Percentiles rank a stretch among this genome's conserved stretches.
Conservation (phyloP, 2,113 vertebrate genomes). For the Hemicordylus capensis region DNA sequence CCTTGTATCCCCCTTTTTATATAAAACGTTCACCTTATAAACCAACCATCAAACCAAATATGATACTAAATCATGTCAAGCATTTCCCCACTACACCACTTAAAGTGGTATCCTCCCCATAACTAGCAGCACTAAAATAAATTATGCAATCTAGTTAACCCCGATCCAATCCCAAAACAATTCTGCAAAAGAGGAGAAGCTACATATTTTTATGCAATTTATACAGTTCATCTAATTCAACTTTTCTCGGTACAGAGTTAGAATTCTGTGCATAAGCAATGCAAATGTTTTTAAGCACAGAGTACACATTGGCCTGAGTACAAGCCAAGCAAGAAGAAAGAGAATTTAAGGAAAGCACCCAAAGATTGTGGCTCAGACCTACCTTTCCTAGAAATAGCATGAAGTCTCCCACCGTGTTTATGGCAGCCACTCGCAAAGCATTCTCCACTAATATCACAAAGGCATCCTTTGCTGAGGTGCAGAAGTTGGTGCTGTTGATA, state of each 20-base stretch:
- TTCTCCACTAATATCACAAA: constrained; percentile 97
- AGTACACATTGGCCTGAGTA: too few species aligned
- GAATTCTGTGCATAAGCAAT: not conserved
- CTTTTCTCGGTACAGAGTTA: not conserved
- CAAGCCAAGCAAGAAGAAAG: not conserved
- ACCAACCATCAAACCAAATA: too few species aligned
- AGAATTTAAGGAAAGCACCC: not conserved
- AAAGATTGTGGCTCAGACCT: constrained; percentile 33
- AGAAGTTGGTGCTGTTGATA: constrained; percentile 99
- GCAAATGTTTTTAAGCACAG: not conserved
- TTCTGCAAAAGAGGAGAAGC: not conserved
- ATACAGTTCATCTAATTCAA: not conserved
- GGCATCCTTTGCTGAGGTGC: constrained; percentile 96
- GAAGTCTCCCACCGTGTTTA: constrained; percentile 96
- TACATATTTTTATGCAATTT: not conserved
- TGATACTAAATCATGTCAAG: too few species aligned
- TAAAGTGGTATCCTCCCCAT: too few species aligned
- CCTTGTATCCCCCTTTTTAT: too few species aligned
- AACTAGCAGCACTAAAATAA: not conserved
- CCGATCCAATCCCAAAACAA: not conserved
- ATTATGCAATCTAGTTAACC: not conserved
- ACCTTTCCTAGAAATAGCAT: constrained; percentile 98
- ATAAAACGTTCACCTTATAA: too few species aligned
- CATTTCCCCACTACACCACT: too few species aligned
- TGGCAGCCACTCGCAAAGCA: constrained; percentile 93